A percentile compares a stretch with the other conserved stretches of the same genome.
These are phyloP conservation scores for Vulpes ferrilata DNA, from an alignment of 2,113 vertebrate species.

Conservation along the genomic window DNA sequence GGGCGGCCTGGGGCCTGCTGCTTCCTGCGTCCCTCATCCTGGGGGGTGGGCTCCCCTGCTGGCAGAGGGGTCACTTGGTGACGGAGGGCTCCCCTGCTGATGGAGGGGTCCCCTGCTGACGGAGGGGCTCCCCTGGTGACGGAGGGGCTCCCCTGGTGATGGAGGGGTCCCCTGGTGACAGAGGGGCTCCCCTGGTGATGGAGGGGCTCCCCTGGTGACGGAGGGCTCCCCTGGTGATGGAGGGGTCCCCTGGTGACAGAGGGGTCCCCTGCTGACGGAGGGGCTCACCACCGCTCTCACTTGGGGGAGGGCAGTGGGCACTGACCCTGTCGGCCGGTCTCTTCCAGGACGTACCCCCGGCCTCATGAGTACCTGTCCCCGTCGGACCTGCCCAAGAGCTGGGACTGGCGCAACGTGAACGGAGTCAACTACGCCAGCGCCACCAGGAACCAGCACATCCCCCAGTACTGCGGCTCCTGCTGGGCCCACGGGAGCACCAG, in stretches of 20 bases:
- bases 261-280: too few relatives aligned
- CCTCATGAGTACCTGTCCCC: conserved; percentile 92
- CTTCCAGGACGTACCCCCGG: conserved; percentile 88
- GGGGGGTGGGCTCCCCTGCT: neutral
- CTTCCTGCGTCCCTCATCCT: neutral
- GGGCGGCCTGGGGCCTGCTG: neutral
- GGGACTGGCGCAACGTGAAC: conserved; percentile 96
- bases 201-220: too few relatives aligned
- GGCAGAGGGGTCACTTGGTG: neutral
- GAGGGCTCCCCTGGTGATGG: too few relatives aligned
- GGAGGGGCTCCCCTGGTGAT: too few relatives aligned
- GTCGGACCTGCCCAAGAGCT: conserved; percentile 89
- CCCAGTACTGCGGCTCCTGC: conserved; percentile 98
- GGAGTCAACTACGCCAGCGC: conserved; percentile 94
- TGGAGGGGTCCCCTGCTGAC: too few relatives aligned
- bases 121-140: too few relatives aligned
- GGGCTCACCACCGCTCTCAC: neutral
- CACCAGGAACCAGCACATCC: conserved; percentile 98
- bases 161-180: too few relatives aligned
- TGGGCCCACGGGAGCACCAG: conserved; percentile 99
- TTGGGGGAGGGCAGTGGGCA: neutral
- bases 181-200: too few relatives aligned
- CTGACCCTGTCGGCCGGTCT: accelerated
- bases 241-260: too few relatives aligned
- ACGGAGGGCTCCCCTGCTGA: too few relatives aligned